Evolutionary conservation across 2,888 invertebrate species (phyloP).

Genomic region (Nebria brevicollis): DNA sequence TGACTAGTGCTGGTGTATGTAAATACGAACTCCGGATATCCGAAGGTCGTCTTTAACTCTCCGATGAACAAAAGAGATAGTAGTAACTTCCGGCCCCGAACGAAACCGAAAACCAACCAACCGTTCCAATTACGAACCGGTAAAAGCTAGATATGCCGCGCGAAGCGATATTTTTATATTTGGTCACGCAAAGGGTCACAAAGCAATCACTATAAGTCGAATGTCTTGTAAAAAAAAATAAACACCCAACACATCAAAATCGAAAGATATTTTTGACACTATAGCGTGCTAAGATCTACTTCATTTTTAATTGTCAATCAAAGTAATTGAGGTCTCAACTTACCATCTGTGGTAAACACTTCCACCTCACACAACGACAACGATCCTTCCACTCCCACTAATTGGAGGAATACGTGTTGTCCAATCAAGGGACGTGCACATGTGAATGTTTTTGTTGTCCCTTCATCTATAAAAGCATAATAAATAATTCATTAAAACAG

Average conservation of each 20-base stretch:
- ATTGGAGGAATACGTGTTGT: constrained; percentile 87
- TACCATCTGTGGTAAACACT: constrained; percentile 90
- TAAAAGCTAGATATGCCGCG: background rate
- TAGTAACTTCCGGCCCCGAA: constrained; percentile 30
- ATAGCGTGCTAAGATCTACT: background rate
- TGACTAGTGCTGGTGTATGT: constrained; percentile 11
- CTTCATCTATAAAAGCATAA: constrained; percentile 74
- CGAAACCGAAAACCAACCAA: constrained; percentile 19
- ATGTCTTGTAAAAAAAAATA: background rate
- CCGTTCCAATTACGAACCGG: background rate
- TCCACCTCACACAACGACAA: constrained; percentile 91
- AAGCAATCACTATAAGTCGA: background rate
- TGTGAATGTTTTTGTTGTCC: constrained; percentile 88
- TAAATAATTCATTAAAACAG: background rate
- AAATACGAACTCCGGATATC: constrained; percentile 24
- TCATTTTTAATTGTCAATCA: background rate
- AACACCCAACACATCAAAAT: background rate
- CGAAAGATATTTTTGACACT: background rate
- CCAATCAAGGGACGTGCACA: constrained; percentile 87
- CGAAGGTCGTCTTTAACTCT: constrained; percentile 31
- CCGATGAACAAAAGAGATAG: constrained; percentile 29
- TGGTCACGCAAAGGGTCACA: background rate
- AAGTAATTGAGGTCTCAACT: constrained; percentile 50
- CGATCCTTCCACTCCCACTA: constrained; percentile 91
- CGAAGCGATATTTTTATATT: background rate